Evolutionary conservation across 2,888 invertebrate species (phyloP), one percentile per base, ranked within the genome.

Genomic region (Pycnomerus fuliginosus): DNA sequence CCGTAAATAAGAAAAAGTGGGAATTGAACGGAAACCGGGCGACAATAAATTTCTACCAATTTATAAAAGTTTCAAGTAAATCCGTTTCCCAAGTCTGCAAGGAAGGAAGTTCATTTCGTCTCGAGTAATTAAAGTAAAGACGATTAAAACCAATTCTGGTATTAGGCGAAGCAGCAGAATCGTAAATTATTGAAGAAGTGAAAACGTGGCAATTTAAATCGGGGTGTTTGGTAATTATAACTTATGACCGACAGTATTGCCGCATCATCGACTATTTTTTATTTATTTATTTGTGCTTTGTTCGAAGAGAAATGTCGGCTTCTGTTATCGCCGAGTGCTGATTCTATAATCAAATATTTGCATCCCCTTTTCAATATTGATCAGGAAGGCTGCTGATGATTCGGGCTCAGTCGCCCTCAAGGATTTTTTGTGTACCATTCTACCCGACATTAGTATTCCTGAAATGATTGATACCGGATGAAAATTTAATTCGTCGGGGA

Each of bases 301-400:
- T 2, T 8, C 16, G 14, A 7, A 12, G 16, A 14, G 7, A 14
- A 16, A 8, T 16, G 8, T 16, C 31, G 16, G 8, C n/a, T 31
- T 15, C 31, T 34, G 30, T 41, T 17, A 23, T 16, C 22, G 10
- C 15, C 20, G 16, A 11, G 20, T 7, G n/a, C 22, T 35, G 34
- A 34, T 44, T 32, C 33, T 32, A 15, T 32, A 44, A 38, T 33
- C 33, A 44, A 44, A 44, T 44, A 44, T 44, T 44, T 44, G 33
- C 37, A 23, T 31, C 27, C 27, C 44, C 38, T 38, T 37, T 44
- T 38, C 38, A 38, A 44, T 44, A 44, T 44, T 33, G 44, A 44
- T 44, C 44, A 42, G 11, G 27, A 27, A 27, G 27, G 14, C 14
- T 27, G 10, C 27, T 13, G 8, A 14, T 12, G 7, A 27, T 27